These are phyloP conservation scores for Ennomos quercinarius DNA, from an alignment of 2,888 invertebrate species.

Conservation along the genomic window DNA sequence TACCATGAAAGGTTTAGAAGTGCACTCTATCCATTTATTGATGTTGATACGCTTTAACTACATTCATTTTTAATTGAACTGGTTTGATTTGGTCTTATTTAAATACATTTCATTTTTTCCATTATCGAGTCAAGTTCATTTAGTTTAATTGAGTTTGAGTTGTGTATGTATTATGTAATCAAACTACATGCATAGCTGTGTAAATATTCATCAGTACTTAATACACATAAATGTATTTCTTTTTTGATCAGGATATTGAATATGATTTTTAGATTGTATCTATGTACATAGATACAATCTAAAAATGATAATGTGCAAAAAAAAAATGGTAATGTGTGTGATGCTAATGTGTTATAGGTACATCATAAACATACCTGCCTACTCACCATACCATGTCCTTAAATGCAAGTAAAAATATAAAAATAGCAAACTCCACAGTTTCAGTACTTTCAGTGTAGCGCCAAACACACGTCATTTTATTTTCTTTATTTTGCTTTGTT, in stretches of 20 bases:
- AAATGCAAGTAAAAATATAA: constrained; percentile 29
- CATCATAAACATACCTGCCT: constrained; percentile 5
- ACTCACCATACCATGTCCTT: constrained; percentile 16
- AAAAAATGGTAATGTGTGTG: too few species aligned
- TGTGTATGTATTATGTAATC: too few species aligned
- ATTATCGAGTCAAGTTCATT: too few species aligned
- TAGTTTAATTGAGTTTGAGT: too few species aligned
- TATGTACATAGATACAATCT: not conserved
- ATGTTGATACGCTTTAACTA: constrained; percentile 10
- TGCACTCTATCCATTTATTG: constrained; percentile 18
- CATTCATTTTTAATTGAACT: not conserved
- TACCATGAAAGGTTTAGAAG: constrained; percentile 28
- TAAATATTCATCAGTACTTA: too few species aligned
- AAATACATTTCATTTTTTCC: too few species aligned
- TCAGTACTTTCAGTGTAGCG: constrained; percentile 54
- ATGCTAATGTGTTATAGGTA: too few species aligned
- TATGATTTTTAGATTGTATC: not conserved
- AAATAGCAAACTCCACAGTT: constrained; percentile 53
- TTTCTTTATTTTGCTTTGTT: constrained; percentile 77
- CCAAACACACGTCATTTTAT: constrained; percentile 71
- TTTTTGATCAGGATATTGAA: not conserved
- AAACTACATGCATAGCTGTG: too few species aligned
- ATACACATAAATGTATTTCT: too few species aligned
- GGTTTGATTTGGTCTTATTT: not conserved
- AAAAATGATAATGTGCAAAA: too few species aligned